phyloP scores from a whole-genome alignment of 1,140 invertebrate species.

The Drosophila ohnishii region DNA sequence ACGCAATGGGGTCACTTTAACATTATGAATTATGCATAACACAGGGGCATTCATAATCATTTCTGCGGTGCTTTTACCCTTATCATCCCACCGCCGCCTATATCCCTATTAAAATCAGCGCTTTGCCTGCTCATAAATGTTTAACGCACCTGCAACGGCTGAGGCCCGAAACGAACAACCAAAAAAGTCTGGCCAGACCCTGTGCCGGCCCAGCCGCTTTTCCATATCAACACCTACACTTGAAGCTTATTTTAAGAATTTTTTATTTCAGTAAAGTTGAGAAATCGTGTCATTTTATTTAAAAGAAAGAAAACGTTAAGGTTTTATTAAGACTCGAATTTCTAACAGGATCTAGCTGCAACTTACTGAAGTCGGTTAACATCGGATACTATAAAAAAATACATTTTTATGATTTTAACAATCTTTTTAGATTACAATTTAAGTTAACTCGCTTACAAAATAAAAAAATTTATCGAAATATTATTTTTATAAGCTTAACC shows the following conservation, averaged over 20 bases:
- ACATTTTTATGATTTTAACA: background rate
- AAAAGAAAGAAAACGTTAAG: background rate
- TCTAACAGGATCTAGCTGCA: background rate
- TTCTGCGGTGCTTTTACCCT: slow-evolving; percentile 50
- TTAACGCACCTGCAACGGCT: slow-evolving; percentile 72
- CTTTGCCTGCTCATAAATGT: slow-evolving; percentile 68
- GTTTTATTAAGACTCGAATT: background rate
- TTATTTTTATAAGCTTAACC: background rate
- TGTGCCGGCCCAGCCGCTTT: slow-evolving; percentile 16
- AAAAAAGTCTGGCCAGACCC: slow-evolving; percentile 1
- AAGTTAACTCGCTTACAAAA: background rate
- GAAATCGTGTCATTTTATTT: background rate
- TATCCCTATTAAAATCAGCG: slow-evolving; percentile 46
- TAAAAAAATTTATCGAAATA: background rate
- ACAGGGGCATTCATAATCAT: slow-evolving; percentile 67
- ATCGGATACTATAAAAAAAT: background rate
- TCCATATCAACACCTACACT: slow-evolving; percentile 3
- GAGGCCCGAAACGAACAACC: slow-evolving; percentile 3
- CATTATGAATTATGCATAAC: slow-evolving; percentile 76
- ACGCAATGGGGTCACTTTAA: slow-evolving; percentile 77
- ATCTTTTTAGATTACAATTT: background rate
- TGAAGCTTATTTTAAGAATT: background rate
- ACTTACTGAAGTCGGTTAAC: background rate
- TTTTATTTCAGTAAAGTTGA: background rate
- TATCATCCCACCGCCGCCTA: background rate